Evolutionary conservation across 2,113 vertebrate species (phyloP).

Genomic region (Caloenas nicobarica): DNA sequence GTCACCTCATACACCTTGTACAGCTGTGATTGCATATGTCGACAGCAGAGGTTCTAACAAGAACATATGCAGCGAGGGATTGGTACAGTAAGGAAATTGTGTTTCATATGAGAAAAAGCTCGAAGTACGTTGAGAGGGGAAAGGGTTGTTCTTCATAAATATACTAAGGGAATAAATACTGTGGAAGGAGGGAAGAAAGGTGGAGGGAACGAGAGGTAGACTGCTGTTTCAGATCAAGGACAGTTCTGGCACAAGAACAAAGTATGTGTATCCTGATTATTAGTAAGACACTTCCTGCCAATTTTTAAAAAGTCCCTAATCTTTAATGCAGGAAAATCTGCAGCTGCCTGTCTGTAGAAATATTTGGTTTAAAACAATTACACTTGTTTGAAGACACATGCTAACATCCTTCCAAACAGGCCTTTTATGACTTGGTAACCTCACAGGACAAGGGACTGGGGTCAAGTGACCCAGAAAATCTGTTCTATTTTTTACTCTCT

Average conservation of each 20-base stretch:
- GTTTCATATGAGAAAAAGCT: neutral
- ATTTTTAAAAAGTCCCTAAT: neutral
- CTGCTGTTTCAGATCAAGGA: neutral
- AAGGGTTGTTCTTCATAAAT: neutral
- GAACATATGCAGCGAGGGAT: neutral
- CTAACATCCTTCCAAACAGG: neutral
- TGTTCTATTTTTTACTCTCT: neutral
- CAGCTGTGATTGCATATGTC: neutral
- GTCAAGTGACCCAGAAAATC: constrained; percentile 20
- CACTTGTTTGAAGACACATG: neutral
- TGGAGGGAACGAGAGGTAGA: neutral
- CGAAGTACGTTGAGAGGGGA: neutral
- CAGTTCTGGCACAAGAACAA: neutral
- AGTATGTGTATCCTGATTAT: accelerated
- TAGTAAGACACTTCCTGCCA: neutral
- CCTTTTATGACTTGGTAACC: neutral
- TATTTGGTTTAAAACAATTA: neutral
- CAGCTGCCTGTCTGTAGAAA: neutral
- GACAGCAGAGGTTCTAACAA: neutral
- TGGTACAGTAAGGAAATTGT: neutral
- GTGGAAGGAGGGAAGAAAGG: neutral
- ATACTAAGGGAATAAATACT: neutral
- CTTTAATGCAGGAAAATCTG: neutral
- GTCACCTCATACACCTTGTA: neutral
- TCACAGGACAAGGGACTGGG: neutral